Percentiles rank a stretch among this genome's conserved stretches.
phyloP scores from a whole-genome alignment of 2,797 vertebrate species.

The Myotis daubentonii region DNA sequence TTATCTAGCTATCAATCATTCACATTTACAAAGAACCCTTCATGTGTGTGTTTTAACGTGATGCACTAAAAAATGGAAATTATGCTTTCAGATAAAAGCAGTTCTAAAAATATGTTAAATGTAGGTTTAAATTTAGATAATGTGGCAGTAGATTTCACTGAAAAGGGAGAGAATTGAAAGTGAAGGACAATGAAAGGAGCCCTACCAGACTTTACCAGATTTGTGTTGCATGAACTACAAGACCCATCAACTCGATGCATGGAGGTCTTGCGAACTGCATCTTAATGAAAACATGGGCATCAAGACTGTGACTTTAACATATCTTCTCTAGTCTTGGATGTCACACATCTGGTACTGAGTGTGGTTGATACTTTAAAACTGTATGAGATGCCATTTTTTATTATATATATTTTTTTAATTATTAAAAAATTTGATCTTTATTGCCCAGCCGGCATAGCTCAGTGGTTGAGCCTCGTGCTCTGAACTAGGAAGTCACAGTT shows the following conservation, averaged over 20 bases:
- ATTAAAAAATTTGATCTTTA: too few species aligned
- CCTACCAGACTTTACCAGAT: not conserved
- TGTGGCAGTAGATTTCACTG: constrained; percentile 29
- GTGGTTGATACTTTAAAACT: not conserved
- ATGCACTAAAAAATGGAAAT: constrained; percentile 79
- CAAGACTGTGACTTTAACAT: not conserved
- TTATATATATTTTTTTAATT: too few species aligned
- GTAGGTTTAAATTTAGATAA: constrained; percentile 73
- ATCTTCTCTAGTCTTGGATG: not conserved
- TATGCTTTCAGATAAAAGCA: constrained; percentile 70
- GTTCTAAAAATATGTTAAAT: constrained; percentile 73
- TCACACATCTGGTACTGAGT: not conserved
- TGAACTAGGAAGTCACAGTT: too few species aligned
- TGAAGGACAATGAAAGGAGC: not conserved
- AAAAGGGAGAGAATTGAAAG: not conserved
- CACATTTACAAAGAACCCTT: constrained; percentile 73
- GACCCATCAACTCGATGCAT: not conserved
- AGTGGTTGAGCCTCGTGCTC: too few species aligned
- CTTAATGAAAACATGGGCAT: not conserved
- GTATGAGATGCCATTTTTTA: not conserved
- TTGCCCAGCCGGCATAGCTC: too few species aligned
- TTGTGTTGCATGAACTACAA: not conserved
- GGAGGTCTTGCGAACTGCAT: not conserved
- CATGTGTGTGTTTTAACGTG: constrained; percentile 64
- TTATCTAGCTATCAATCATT: constrained; percentile 76